Base-by-base conservation (phyloP, 2,797 vertebrate genomes). In the Pipistrellus kuhlii region DNA sequence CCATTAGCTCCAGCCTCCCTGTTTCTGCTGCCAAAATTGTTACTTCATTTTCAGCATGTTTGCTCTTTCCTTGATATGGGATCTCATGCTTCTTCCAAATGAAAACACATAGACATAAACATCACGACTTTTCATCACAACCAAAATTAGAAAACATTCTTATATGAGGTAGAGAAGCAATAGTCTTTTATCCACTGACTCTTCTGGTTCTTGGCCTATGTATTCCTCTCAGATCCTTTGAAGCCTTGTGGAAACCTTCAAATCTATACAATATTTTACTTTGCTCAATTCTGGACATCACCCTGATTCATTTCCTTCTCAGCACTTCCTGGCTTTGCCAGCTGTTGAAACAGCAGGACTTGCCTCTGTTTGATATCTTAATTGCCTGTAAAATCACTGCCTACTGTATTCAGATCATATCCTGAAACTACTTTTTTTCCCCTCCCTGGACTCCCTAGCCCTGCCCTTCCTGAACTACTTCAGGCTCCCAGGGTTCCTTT, bases 251-350 rank as follows among this genome's bases (percentile, higher is more conserved):
- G 27, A 27, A n/a, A 55, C 30, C 7, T 55, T 95, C 38, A 83
- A 27, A 75, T 68, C 20, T n/a, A 46, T 5, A 15, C 11, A 38
- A 27, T 27, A 9, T 77, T 5, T 41, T 18, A 51, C n/a, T 83
- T 25, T 4, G 15, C 23, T 81, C 38, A 23, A 15, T 88, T 41
- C 27, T 9, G 59, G 38, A 27, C 53, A 30, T 72, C 32, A 35
- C 46, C 35, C 51, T 64, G 13, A 55, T 53, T 17, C 25, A 80
- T 75, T 94, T 95, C 84, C 87, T 96, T 55, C 59, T 62, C 66
- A 2, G 30, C 7, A 8, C 18, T 72, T 93, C n/a, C 80, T 89
- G 84, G 18, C 6, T 93, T 2, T 48, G 25, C 18, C 38, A 76
- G 51, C 71, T 78, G 35, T 64, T 85, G 73, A 92, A 94, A 85